A percentile compares a stretch with the other conserved stretches of the same genome.
Conservation (phyloP, 2,113 vertebrate genomes). For the Triplophysa rosa region DNA sequence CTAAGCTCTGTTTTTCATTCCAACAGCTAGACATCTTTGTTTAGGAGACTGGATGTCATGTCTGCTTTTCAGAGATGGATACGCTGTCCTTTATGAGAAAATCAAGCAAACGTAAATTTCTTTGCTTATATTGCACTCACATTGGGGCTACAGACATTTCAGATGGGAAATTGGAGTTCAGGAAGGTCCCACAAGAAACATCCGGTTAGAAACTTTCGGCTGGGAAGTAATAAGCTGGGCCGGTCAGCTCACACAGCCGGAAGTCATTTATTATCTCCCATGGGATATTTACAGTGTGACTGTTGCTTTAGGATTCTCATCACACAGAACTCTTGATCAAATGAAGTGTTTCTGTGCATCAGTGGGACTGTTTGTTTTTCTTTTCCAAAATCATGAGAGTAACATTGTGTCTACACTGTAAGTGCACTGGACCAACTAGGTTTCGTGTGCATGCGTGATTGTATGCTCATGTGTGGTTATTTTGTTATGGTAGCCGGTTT, state of each 20-base stretch:
- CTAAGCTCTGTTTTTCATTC: neutral
- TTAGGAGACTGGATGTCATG: neutral
- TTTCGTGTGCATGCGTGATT: too few species aligned
- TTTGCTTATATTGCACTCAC: neutral
- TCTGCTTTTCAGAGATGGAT: too few species aligned
- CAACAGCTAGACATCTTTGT: neutral
- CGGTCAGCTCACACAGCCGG: constrained; percentile 27
- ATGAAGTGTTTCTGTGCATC: neutral
- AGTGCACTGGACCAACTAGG: too few species aligned
- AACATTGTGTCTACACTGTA: too few species aligned
- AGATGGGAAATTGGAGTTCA: neutral
- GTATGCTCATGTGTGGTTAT: too few species aligned
- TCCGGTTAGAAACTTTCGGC: neutral
- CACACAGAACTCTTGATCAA: neutral
- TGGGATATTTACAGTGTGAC: constrained; percentile 35
- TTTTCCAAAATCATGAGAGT: too few species aligned
- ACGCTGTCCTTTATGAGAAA: neutral
- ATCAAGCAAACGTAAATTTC: neutral
- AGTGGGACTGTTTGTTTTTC: neutral
- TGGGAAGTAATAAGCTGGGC: neutral
- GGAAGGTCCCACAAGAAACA: constrained; percentile 8
- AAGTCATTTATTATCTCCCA: constrained; percentile 32
- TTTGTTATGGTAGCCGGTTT: too few species aligned
- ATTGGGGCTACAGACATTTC: neutral
- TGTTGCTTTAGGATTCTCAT: constrained; percentile 8